phyloP scores from a whole-genome alignment of 2,797 vertebrate genomes.

The Acomys russatus region DNA sequence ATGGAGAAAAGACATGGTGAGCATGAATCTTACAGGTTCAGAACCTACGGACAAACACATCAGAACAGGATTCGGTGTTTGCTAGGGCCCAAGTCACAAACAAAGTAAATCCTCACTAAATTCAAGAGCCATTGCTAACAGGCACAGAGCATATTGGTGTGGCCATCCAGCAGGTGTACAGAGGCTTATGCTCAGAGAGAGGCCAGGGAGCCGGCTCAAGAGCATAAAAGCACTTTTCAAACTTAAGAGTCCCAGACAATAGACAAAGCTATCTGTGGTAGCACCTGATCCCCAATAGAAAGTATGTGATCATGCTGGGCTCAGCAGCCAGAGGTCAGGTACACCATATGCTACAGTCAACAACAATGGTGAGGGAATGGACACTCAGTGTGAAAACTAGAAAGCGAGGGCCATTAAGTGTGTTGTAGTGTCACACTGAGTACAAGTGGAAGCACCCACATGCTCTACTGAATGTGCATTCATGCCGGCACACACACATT shows the following conservation, averaged over 20 bases:
- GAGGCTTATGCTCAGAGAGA: slow-evolving; percentile 58
- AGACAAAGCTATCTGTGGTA: slow-evolving; percentile 58
- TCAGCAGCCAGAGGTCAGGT: slow-evolving; percentile 71
- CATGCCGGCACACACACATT: slow-evolving; percentile 59
- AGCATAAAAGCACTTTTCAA: slow-evolving; percentile 52
- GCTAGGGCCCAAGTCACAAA: slow-evolving; percentile 5
- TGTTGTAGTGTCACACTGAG: background rate
- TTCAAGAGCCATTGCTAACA: slow-evolving; percentile 55
- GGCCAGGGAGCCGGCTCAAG: slow-evolving; percentile 53
- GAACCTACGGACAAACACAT: background rate
- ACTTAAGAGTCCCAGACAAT: slow-evolving; percentile 46
- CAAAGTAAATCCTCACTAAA: slow-evolving; percentile 52
- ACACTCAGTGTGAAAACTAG: slow-evolving; percentile 46
- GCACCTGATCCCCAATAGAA: slow-evolving; percentile 52
- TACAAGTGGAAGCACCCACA: slow-evolving; percentile 72
- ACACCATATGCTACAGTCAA: slow-evolving; percentile 65
- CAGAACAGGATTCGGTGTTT: slow-evolving; percentile 36
- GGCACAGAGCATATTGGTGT: slow-evolving; percentile 10
- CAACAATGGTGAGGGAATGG: slow-evolving; percentile 56
- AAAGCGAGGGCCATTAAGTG: background rate
- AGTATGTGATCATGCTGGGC: slow-evolving; percentile 68
- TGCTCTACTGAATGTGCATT: slow-evolving; percentile 61
- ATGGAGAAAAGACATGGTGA: slow-evolving; percentile 54
- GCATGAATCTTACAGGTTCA: slow-evolving; percentile 3
- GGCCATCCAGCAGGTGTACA: slow-evolving; percentile 42